Evolutionary conservation across 1,140 invertebrate species (phyloP), one percentile per base, ranked within the genome.

Genomic region (Drosophila lacteicornis): DNA sequence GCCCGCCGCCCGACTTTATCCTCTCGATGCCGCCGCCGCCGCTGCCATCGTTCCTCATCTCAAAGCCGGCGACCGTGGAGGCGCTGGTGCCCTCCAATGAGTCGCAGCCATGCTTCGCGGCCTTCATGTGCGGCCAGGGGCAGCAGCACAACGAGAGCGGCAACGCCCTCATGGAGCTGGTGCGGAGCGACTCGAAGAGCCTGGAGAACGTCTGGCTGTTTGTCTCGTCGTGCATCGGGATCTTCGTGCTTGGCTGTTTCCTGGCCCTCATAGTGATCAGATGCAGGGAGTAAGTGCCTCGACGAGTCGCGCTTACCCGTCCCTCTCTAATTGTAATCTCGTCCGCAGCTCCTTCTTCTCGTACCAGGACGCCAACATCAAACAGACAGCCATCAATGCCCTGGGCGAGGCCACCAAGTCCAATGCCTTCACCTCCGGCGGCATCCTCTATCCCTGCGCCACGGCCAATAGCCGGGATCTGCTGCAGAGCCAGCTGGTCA

Each of bases 141-240:
- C 61, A 93, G 92, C 75, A 93, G 85, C 92, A 84, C 79, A 92
- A 94, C 87, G 93, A 94, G 61, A 92, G 87, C 36, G 95, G 95
- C 7, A 95, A 96, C 5, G 96, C 96, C 81, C 96, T 95, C 69
- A 95, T 96, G 59, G 96, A 97, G 84, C 93, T 97, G 79, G 95
- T 96, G 1, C 94, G 96, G 79, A 96, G 95, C 94, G 93, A 88
- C 53, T 63, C 94, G 3, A 94, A 94, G 9, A 93, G 94, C 7
- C 94, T 96, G 17, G 96, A 96, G 69, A 96, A 97, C 82, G 96
- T 96, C 0, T 97, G 96, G 96, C 94, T 97, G 42, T 93, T 97
- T 46, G 95, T 97, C 77, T 96, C 96, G 0, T 97, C 96, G 40
- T 96, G 96, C 79, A 94, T 97, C 51, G 96, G 96, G 11, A 95